Evolutionary conservation across 2,113 vertebrate species (phyloP).

Genomic region (Gorsachius goisagi): DNA sequence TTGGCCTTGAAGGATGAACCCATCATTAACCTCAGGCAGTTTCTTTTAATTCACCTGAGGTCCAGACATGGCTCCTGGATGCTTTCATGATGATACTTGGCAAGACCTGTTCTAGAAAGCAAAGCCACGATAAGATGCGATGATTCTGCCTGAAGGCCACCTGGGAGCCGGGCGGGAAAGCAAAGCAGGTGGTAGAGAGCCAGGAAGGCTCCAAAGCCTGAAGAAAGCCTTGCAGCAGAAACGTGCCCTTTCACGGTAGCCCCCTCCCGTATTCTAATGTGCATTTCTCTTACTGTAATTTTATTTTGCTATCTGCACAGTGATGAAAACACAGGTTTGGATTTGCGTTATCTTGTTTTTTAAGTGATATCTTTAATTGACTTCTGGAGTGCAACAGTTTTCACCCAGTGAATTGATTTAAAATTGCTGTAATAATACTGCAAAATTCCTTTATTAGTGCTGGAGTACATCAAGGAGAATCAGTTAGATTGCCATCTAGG

Average conservation of each 20-base stretch:
- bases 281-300: neutral
- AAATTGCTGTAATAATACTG: constrained; percentile 58
- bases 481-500: constrained; percentile 50
- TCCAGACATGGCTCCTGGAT: neutral
- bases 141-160: neutral
- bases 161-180: neutral
- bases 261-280: neutral
- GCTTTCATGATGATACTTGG: neutral
- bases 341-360: neutral
- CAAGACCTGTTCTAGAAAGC: neutral
- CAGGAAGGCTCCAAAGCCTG: neutral
- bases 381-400: neutral
- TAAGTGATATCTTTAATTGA: constrained; percentile 41
- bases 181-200: neutral
- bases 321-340: neutral
- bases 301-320: constrained; percentile 7
- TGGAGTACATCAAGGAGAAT: constrained; percentile 36
- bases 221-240: constrained; percentile 23
- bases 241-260: neutral
- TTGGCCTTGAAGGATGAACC: neutral
- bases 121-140: neutral
- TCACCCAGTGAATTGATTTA: constrained; percentile 37
- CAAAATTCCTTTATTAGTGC: constrained; percentile 57
- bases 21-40: constrained; percentile 2
- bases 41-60: neutral